A percentile compares a stretch with the other conserved stretches of the same genome.
Evolutionary conservation across 2,797 vertebrate genomes (phyloP).

Genomic region (Gorsachius magnificus): DNA sequence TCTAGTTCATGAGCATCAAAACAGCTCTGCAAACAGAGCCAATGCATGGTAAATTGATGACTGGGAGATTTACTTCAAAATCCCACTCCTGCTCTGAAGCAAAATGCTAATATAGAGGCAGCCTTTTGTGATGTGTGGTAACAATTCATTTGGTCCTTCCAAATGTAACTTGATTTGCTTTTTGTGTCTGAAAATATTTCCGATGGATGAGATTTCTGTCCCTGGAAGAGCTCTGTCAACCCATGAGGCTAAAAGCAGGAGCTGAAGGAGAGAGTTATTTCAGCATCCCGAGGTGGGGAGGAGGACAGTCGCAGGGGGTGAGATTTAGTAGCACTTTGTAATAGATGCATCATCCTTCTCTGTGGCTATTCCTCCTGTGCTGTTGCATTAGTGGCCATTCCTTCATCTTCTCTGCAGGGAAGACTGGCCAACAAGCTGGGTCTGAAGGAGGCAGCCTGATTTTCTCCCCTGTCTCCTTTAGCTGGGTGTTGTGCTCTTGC

Average conservation of each 20-base stretch:
- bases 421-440: background rate
- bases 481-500: background rate
- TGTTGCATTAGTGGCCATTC: background rate
- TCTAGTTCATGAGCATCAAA: background rate
- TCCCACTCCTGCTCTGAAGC: slow-evolving; percentile 11
- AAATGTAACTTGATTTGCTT: background rate
- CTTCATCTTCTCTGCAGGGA: background rate
- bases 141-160: slow-evolving; percentile 34
- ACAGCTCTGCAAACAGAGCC: background rate
- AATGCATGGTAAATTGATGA: slow-evolving; percentile 5
- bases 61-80: slow-evolving; percentile 43
- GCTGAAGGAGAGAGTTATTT: background rate
- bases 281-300: background rate
- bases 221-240: background rate
- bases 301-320: background rate
- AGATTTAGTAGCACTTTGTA: background rate
- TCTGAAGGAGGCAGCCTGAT: background rate
- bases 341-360: background rate
- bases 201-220: background rate
- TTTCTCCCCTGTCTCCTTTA: background rate
- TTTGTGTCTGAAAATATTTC: slow-evolving; percentile 28
- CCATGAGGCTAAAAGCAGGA: background rate
- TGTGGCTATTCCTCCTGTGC: background rate
- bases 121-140: slow-evolving; percentile 33
- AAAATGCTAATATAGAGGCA: slow-evolving; percentile 34